phyloP scores from a whole-genome alignment of 1,140 invertebrate genomes.

The Plutomurus gul region DNA sequence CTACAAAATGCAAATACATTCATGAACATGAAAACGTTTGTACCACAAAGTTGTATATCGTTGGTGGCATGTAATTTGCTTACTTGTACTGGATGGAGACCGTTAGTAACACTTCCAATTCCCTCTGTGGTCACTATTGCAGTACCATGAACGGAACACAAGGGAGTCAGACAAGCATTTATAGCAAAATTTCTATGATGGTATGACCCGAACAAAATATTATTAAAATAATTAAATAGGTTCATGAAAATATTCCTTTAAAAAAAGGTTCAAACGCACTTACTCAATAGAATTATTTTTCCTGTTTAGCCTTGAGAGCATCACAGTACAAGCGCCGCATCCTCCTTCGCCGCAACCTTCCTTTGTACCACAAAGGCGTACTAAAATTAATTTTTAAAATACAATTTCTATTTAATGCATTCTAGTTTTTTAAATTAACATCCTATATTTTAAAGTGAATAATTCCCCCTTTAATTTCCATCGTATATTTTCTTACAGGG shows the following conservation, averaged over 20 bases:
- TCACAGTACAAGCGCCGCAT: slow-evolving; percentile 91
- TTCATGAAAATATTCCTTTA: neutral
- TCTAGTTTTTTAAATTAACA: too few species aligned
- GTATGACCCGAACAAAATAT: too few species aligned
- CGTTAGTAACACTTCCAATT: slow-evolving; percentile 57
- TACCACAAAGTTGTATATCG: neutral
- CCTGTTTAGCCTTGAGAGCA: slow-evolving; percentile 68
- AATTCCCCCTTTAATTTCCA: neutral
- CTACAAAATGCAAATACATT: slow-evolving; percentile 40
- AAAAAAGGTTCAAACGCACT: slow-evolving; percentile 59
- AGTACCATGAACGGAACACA: slow-evolving; percentile 80
- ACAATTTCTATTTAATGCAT: neutral
- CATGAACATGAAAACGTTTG: neutral
- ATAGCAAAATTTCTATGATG: slow-evolving; percentile 85
- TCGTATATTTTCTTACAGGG: neutral
- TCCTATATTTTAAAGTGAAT: neutral
- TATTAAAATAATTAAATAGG: neutral
- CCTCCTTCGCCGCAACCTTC: slow-evolving; percentile 88
- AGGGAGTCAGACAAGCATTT: slow-evolving; percentile 85
- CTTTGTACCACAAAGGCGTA: slow-evolving; percentile 85
- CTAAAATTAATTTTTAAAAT: slow-evolving; percentile 57
- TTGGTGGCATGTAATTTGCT: too few species aligned
- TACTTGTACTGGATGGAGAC: slow-evolving; percentile 58
- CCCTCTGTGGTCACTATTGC: slow-evolving; percentile 88
- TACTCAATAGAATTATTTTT: neutral